phyloP scores from a whole-genome alignment of 2,888 invertebrate genomes.

The Timema cristinae region DNA sequence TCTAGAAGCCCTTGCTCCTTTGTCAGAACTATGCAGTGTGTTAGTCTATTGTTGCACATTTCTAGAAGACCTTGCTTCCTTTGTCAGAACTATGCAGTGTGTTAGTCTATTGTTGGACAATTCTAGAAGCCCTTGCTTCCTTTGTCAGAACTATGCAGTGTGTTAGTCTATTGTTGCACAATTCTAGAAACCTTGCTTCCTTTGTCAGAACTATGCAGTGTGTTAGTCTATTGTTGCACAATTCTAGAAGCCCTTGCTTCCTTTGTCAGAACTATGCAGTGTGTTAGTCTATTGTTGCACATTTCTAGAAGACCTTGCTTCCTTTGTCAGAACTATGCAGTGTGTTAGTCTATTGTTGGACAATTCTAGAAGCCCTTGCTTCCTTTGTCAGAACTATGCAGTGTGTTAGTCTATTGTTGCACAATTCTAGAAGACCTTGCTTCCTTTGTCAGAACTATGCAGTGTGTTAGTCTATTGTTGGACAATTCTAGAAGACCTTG shows the following conservation, averaged over 20 bases:
- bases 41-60: not conserved
- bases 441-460: not conserved
- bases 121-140: not conserved
- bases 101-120: not conserved
- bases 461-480: not conserved
- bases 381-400: not conserved
- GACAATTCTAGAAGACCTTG: not conserved
- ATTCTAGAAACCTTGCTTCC: no score
- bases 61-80: no score
- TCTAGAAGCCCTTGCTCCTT: not conserved
- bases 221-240: not conserved
- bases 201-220: not conserved
- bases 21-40: not conserved
- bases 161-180: not conserved
- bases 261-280: not conserved
- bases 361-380: not conserved
- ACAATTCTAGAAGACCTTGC: not conserved
- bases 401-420: not conserved
- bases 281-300: not conserved
- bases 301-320: no score
- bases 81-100: not conserved
- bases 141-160: not conserved
- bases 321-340: not conserved
- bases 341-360: not conserved
- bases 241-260: not conserved